Evolutionary conservation across 2,113 vertebrate species (phyloP).

Genomic region (Tetrao urogallus): DNA sequence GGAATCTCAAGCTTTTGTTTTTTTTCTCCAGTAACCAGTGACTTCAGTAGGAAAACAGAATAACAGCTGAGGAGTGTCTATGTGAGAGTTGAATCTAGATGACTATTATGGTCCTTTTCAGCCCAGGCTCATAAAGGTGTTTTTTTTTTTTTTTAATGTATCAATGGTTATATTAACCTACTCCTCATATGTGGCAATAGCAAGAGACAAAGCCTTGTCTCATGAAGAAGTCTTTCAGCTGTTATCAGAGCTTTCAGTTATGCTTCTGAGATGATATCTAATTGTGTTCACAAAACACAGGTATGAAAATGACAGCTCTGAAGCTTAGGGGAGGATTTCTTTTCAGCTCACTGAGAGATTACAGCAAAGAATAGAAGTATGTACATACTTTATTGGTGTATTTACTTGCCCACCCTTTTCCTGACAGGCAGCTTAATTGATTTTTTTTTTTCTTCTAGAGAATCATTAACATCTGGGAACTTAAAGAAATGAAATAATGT

Average conservation of each 20-base stretch:
- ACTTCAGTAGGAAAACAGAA: not conserved
- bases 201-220: not conserved
- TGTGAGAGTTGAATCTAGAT: no score
- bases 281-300: not conserved
- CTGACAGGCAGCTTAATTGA: not conserved
- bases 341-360: not conserved
- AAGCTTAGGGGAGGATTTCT: not conserved
- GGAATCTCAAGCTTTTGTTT: not conserved
- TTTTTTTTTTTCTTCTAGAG: not conserved
- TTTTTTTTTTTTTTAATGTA: not conserved
- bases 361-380: not conserved
- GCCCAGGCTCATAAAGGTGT: not conserved
- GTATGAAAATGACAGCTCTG: not conserved
- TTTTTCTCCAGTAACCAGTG: not conserved
- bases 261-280: not conserved
- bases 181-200: not conserved
- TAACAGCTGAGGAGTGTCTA: not conserved
- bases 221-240: not conserved
- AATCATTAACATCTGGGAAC: not conserved
- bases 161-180: not conserved
- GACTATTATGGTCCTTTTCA: no score
- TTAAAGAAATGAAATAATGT: fast-evolving
- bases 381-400: not conserved
- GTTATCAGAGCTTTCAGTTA: not conserved
- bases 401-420: not conserved